phyloP scores from a whole-genome alignment of 2,888 invertebrate genomes.

The Drosophila pegasa region DNA sequence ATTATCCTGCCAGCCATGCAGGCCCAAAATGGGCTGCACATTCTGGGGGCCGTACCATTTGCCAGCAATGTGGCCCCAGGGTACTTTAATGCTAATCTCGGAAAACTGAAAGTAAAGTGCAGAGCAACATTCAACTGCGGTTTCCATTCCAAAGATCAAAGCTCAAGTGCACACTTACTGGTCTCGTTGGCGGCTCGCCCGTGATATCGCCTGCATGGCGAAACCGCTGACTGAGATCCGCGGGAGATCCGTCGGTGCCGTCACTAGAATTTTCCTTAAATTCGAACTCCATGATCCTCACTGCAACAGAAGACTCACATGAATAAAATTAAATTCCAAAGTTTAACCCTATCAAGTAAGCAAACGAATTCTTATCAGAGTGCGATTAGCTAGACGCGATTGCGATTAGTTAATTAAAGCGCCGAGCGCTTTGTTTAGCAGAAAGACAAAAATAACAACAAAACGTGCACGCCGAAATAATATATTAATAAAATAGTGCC shows the following conservation, averaged over 20 bases:
- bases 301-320: constrained; percentile 37
- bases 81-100: constrained; percentile 89
- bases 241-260: constrained; percentile 29
- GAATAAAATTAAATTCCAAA: constrained; percentile 59
- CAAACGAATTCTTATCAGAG: constrained; percentile 45
- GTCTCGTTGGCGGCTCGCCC: constrained; percentile 76
- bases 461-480: background rate
- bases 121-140: constrained; percentile 1
- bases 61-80: constrained; percentile 89
- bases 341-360: constrained; percentile 41
- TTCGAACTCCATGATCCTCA: constrained; percentile 48
- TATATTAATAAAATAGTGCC: constrained; percentile 17
- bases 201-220: constrained; percentile 82
- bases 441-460: constrained; percentile 6
- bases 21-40: constrained; percentile 88
- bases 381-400: constrained; percentile 28
- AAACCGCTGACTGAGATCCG: constrained; percentile 64
- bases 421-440: background rate
- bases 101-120: constrained; percentile 83
- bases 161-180: constrained; percentile 77
- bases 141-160: constrained; percentile 42
- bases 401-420: constrained; percentile 48
- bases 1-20: constrained; percentile 93
- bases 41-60: constrained; percentile 90
- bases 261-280: constrained; percentile 29